Percentiles rank a stretch among this genome's conserved stretches.
Conservation (phyloP, 1,140 invertebrate species). For the Capitella teleta region DNA sequence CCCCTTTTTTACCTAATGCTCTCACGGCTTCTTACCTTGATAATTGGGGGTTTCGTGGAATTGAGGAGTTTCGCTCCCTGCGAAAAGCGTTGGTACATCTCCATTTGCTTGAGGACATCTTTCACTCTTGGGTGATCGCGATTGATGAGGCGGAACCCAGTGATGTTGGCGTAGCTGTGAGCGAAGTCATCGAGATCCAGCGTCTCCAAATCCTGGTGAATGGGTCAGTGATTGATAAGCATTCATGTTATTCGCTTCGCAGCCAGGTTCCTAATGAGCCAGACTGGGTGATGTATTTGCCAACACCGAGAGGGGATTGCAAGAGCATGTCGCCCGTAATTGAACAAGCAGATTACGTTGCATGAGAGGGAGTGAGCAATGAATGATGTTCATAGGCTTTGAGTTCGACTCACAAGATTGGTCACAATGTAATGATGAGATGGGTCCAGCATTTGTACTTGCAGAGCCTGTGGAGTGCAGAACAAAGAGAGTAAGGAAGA, state of each 20-base stretch:
- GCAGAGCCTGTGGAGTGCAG: slow-evolving; percentile 38
- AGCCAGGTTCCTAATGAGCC: too few relatives aligned
- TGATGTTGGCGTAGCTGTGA: slow-evolving; percentile 38
- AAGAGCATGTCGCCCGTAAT: too few relatives aligned
- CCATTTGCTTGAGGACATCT: slow-evolving; percentile 27
- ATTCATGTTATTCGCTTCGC: too few relatives aligned
- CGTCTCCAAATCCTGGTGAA: slow-evolving; percentile 33
- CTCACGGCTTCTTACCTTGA: background rate
- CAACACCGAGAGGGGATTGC: too few relatives aligned
- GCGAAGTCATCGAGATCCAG: slow-evolving; percentile 36
- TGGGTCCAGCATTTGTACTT: slow-evolving; percentile 40
- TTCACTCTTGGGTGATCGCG: slow-evolving; percentile 18
- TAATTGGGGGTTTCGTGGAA: background rate
- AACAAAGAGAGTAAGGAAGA: slow-evolving; percentile 10
- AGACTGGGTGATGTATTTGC: too few relatives aligned
- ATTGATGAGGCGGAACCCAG: slow-evolving; percentile 36
- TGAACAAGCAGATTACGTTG: too few relatives aligned
- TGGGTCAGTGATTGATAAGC: too few relatives aligned
- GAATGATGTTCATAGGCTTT: too few relatives aligned
- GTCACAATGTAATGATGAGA: slow-evolving; percentile 37
- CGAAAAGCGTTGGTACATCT: slow-evolving; percentile 28
- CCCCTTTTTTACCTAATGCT: too few relatives aligned
- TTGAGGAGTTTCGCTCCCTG: slow-evolving; percentile 28
- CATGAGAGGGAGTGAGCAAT: too few relatives aligned
- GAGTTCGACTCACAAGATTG: slow-evolving; percentile 34